phyloP scores from a whole-genome alignment of 2,113 vertebrate species.

The Callorhinus ursinus region DNA sequence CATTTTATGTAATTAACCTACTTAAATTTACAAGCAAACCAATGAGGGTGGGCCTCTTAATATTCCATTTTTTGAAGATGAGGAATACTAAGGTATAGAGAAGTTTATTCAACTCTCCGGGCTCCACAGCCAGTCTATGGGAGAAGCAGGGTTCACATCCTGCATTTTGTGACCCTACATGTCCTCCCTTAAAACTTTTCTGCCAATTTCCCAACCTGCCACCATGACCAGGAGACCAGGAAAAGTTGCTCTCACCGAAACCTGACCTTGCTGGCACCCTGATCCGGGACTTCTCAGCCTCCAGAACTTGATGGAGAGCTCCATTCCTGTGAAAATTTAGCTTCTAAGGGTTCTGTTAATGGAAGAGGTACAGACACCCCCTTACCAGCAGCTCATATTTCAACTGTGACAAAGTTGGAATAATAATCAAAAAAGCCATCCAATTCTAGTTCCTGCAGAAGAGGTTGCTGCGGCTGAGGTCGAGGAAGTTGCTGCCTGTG shows the following conservation, averaged over 20 bases:
- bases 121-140: neutral
- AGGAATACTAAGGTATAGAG: neutral
- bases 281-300: too few relatives aligned
- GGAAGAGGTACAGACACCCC: neutral
- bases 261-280: too few relatives aligned
- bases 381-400: neutral
- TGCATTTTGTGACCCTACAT: neutral
- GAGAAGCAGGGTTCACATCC: neutral
- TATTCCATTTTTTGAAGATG: conserved; percentile 24
- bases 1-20: neutral
- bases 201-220: neutral
- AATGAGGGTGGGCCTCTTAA: neutral
- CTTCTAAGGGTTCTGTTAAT: conserved; percentile 62
- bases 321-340: conserved; percentile 68
- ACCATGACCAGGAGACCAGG: too few relatives aligned
- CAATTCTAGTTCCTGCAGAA: too few relatives aligned
- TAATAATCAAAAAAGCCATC: too few relatives aligned
- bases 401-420: too few relatives aligned
- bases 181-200: neutral
- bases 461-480: too few relatives aligned
- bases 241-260: too few relatives aligned
- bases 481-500: too few relatives aligned
- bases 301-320: conserved; percentile 45
- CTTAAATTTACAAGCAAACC: conserved; percentile 13
- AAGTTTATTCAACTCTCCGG: neutral